Percentiles rank a stretch among this genome's conserved stretches.
phyloP scores from a whole-genome alignment of 2,113 vertebrate species.

The Struthidea cinerea region DNA sequence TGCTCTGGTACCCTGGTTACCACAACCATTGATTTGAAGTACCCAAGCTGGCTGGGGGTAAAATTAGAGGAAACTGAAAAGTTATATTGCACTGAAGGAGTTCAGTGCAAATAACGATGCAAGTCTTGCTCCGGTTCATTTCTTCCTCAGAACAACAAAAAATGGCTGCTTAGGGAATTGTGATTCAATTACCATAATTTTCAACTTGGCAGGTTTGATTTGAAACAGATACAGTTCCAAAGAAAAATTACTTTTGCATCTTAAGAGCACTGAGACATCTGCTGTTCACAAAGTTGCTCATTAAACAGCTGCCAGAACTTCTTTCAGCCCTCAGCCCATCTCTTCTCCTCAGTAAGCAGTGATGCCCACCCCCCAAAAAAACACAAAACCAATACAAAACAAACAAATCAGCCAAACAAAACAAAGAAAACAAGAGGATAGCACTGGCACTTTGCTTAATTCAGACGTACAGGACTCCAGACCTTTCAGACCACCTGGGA shows the following conservation, averaged over 20 bases:
- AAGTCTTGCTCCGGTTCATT: not conserved
- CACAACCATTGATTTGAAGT: not conserved
- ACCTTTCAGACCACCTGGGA: not conserved
- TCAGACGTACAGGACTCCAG: not conserved
- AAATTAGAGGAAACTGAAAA: not conserved
- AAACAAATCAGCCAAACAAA: not conserved
- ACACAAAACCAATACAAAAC: not conserved
- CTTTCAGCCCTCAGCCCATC: not conserved
- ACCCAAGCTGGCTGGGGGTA: not conserved
- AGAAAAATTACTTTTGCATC: not conserved
- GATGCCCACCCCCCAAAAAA: not conserved
- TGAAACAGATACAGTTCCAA: not conserved
- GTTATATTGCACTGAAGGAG: not conserved
- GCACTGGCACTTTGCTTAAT: not conserved
- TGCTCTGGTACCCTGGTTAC: not conserved
- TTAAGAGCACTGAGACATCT: not conserved
- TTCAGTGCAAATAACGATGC: not conserved
- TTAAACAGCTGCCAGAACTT: not conserved
- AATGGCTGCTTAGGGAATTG: not conserved
- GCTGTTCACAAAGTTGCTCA: not conserved
- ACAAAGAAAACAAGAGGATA: not conserved
- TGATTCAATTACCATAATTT: not conserved
- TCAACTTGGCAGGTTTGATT: not conserved
- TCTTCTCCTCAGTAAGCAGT: not conserved
- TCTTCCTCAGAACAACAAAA: not conserved